phyloP scores from a whole-genome alignment of 2,113 vertebrate genomes.

The Podocnemis expansa region DNA sequence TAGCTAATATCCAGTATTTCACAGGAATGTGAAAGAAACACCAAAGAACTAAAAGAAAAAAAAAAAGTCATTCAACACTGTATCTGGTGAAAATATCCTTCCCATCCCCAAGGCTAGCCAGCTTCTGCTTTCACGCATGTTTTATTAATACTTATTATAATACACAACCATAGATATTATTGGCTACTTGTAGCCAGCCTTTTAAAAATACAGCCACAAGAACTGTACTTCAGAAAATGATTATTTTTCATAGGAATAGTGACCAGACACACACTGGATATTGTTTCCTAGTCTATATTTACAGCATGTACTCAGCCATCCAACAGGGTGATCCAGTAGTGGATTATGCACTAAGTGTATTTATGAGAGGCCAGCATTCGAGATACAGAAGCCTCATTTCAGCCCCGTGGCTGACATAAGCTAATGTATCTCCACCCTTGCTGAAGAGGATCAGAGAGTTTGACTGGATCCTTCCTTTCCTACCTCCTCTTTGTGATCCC shows the following conservation, averaged over 20 bases:
- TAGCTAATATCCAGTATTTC: neutral
- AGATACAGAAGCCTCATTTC: accelerated
- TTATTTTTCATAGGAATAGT: neutral
- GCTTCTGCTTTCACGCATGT: neutral
- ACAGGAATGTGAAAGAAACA: neutral
- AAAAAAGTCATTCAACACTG: neutral
- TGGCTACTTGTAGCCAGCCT: neutral
- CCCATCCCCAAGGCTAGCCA: neutral
- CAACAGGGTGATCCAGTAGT: neutral
- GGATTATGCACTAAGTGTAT: too few species aligned
- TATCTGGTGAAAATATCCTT: neutral
- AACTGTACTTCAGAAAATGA: neutral
- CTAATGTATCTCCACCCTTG: neutral
- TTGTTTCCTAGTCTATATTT: neutral
- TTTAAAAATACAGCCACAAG: accelerated
- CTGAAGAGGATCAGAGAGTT: neutral
- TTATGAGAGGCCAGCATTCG: neutral
- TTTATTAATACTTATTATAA: neutral
- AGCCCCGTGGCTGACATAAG: neutral
- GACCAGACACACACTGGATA: neutral
- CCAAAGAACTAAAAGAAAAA: neutral
- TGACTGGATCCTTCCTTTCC: neutral
- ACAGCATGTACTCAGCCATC: neutral
- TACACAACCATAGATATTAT: neutral
- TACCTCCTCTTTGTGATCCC: neutral